phyloP scores from a whole-genome alignment of 2,797 vertebrate genomes.

The Lagocephalus sceleratus region DNA sequence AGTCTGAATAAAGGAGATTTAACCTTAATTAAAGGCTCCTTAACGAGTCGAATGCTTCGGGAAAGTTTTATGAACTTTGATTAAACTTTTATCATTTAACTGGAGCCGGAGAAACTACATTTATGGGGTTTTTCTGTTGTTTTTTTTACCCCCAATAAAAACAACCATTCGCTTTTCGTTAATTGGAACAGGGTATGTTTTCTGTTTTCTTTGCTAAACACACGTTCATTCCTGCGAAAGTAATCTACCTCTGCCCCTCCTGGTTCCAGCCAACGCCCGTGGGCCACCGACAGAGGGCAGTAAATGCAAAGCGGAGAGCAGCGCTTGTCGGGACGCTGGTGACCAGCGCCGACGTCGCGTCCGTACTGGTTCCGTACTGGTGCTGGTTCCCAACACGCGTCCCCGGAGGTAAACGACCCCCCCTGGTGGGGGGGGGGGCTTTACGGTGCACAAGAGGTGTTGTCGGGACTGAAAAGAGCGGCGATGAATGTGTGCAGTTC shows the following conservation, averaged over 20 bases:
- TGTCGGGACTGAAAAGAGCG: constrained; percentile 7
- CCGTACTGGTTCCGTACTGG: too few species aligned
- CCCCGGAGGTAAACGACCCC: too few species aligned
- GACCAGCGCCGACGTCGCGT: too few species aligned
- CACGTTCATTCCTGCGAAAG: too few species aligned
- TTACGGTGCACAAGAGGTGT: constrained; percentile 1
- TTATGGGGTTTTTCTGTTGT: too few species aligned
- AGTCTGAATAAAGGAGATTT: not conserved
- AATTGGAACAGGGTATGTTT: not conserved
- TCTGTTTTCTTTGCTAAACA: not conserved
- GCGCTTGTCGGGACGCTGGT: too few species aligned
- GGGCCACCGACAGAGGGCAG: constrained; percentile 58
- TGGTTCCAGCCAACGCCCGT: constrained; percentile 9
- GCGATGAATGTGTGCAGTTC: constrained; percentile 31
- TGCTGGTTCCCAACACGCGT: constrained; percentile 4
- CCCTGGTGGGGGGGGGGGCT: too few species aligned
- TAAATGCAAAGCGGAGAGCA: constrained; percentile 42
- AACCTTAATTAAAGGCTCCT: not conserved
- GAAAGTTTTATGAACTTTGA: not conserved
- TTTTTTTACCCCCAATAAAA: too few species aligned
- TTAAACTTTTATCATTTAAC: too few species aligned
- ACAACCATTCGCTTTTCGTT: fast-evolving
- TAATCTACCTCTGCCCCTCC: too few species aligned
- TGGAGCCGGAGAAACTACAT: too few species aligned
- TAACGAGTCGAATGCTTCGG: not conserved